Conservation (phyloP, 2,113 vertebrate species). For the Gambusia affinis region DNA sequence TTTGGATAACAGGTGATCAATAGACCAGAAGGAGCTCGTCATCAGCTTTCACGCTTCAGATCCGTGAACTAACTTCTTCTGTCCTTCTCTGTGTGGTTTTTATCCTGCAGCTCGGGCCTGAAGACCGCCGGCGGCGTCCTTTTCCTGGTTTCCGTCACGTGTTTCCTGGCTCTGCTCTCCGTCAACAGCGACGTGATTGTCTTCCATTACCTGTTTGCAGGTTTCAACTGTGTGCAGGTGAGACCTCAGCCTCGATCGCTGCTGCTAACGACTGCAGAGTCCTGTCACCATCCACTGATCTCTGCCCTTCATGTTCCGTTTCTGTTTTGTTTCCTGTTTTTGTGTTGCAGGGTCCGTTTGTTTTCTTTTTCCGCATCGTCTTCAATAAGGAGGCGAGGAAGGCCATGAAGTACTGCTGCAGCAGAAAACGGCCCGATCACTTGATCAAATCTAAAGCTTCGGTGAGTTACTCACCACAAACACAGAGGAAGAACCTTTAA, state of each 20-base stretch:
- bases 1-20: not conserved
- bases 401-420: slow-evolving; percentile 87
- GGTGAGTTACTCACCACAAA: slow-evolving; percentile 74
- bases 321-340: not conserved
- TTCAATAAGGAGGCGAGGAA: slow-evolving; percentile 90
- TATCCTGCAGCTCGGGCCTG: slow-evolving; percentile 82
- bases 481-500: not conserved
- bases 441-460: slow-evolving; percentile 88
- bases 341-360: slow-evolving; percentile 85
- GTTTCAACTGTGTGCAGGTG: slow-evolving; percentile 91
- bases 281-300: not conserved
- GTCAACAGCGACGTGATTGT: slow-evolving; percentile 93
- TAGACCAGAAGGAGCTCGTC: not conserved
- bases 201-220: slow-evolving; percentile 93
- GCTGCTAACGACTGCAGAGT: not conserved
- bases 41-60: too few species aligned
- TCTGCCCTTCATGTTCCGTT: not conserved
- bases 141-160: slow-evolving; percentile 86
- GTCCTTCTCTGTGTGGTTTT: not conserved
- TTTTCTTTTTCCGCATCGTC: slow-evolving; percentile 90
- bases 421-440: slow-evolving; percentile 82
- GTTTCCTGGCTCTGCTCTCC: slow-evolving; percentile 89
- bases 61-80: not conserved
- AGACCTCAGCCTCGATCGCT: not conserved
- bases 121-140: slow-evolving; percentile 84